Percentiles rank a stretch among this genome's conserved stretches.
phyloP scores from a whole-genome alignment of 2,797 vertebrate species.

The Rallus crepitans region DNA sequence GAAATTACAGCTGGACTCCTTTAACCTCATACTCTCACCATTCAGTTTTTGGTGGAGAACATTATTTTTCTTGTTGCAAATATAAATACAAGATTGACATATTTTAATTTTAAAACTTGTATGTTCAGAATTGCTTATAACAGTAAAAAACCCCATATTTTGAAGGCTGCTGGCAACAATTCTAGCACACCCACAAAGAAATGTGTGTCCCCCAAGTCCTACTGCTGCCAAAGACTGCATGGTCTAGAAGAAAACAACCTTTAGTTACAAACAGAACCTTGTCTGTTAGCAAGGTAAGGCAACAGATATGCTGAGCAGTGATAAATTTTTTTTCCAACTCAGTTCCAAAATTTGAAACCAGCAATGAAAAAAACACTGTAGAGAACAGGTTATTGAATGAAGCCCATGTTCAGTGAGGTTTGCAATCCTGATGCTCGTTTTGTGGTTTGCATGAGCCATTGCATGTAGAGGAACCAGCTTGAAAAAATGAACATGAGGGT shows the following conservation, averaged over 20 bases:
- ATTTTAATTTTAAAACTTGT: not conserved
- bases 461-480: not conserved
- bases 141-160: not conserved
- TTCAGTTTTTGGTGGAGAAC: not conserved
- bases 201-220: fast-evolving
- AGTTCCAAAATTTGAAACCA: not conserved
- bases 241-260: not conserved
- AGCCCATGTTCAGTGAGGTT: fast-evolving
- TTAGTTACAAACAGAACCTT: not conserved
- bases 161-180: not conserved
- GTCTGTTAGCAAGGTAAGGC: not conserved
- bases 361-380: not conserved
- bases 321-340: not conserved
- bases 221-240: not conserved
- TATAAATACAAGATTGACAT: not conserved
- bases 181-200: not conserved
- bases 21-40: not conserved
- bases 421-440: fast-evolving
- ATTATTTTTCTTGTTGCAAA: not conserved
- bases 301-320: not conserved
- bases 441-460: not conserved
- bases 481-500: not conserved
- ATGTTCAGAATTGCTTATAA: not conserved
- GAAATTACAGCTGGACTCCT: not conserved
- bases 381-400: not conserved